Percentiles rank a stretch among this genome's conserved stretches.
phyloP scores from a whole-genome alignment of 1,140 invertebrate genomes.

The Eriocheir sinensis region DNA sequence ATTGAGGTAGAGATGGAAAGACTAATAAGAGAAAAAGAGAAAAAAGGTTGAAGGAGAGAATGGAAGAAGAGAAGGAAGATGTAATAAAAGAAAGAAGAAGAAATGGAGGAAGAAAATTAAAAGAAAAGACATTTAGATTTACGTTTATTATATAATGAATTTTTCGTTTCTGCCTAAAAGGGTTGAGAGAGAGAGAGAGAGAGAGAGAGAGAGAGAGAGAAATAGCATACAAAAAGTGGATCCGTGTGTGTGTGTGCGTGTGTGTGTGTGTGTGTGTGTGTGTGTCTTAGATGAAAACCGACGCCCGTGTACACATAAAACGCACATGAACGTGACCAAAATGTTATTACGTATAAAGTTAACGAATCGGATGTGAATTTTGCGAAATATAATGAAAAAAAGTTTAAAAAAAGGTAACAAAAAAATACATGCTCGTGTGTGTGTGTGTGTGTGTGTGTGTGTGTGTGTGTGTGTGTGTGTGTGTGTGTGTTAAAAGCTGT shows the following conservation, averaged over 20 bases:
- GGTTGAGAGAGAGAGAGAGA: not conserved
- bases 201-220: constrained; percentile 22
- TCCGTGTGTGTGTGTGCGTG: not conserved
- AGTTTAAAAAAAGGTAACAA: not conserved
- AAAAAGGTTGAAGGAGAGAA: not conserved
- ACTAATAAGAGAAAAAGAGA: not conserved
- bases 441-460: constrained; percentile 22
- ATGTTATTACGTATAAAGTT: not conserved
- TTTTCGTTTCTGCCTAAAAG: too few species aligned
- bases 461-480: constrained; percentile 22
- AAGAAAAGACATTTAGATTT: too few species aligned
- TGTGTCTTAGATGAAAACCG: constrained; percentile 32
- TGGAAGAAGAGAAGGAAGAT: not conserved
- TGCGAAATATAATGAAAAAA: not conserved
- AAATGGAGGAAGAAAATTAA: too few species aligned
- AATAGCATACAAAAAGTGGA: not conserved
- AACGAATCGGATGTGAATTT: not conserved
- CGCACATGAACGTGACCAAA: not conserved
- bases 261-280: constrained; percentile 14
- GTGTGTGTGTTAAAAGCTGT: not conserved
- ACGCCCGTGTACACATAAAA: not conserved
- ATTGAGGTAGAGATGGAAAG: not conserved
- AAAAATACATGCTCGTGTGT: not conserved
- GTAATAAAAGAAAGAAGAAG: not conserved
- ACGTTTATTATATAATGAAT: not conserved